Evolutionary conservation across 2,888 invertebrate species (phyloP).

Genomic region (Diadromus collaris): DNA sequence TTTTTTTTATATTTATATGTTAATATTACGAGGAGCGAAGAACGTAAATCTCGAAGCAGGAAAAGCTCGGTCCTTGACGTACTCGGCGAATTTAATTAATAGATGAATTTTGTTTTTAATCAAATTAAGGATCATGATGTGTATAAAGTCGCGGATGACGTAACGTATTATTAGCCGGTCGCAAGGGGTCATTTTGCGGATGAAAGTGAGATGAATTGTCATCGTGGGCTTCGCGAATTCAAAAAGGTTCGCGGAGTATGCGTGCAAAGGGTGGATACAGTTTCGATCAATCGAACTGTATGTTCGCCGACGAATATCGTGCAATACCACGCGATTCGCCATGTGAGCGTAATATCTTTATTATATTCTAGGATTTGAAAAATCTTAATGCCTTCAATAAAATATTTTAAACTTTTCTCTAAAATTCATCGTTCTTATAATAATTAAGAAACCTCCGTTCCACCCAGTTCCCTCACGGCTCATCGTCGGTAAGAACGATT

Average conservation of each 20-base stretch:
- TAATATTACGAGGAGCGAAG: conserved; percentile 24
- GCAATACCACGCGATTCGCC: conserved; percentile 15
- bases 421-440: conserved; percentile 38
- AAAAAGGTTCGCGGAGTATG: conserved; percentile 11
- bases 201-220: background rate
- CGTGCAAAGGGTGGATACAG: conserved; percentile 2
- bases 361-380: conserved; percentile 63
- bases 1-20: conserved; percentile 20
- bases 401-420: conserved; percentile 69
- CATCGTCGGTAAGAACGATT: too few species aligned
- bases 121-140: conserved; percentile 47
- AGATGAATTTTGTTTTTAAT: conserved; percentile 46
- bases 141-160: conserved; percentile 50
- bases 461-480: background rate
- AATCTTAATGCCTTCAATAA: conserved; percentile 70
- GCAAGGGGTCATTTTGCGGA: conserved; percentile 17
- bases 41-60: conserved; percentile 4
- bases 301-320: conserved; percentile 22
- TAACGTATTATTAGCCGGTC: conserved; percentile 39
- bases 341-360: conserved; percentile 36
- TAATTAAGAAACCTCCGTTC: background rate
- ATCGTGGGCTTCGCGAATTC: conserved; percentile 7
- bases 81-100: conserved; percentile 63
- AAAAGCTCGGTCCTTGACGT: conserved; percentile 64
- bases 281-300: conserved; percentile 25